phyloP scores from a whole-genome alignment of 2,888 invertebrate species.

The Cheilosia grossa region DNA sequence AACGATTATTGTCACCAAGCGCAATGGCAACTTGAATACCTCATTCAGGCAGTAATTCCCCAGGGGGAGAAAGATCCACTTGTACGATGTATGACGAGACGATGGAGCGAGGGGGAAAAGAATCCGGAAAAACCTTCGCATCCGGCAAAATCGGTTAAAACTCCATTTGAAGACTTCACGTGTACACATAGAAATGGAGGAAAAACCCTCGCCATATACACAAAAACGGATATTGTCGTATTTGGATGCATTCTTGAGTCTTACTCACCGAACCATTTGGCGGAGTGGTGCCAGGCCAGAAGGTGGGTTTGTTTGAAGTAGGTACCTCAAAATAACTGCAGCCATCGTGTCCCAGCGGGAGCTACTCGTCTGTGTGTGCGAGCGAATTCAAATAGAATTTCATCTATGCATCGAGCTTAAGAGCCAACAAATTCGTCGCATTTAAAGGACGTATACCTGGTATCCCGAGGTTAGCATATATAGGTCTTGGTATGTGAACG shows the following conservation, averaged over 20 bases:
- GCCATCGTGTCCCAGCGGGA: constrained; percentile 20
- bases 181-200: too few species aligned
- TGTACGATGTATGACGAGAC: neutral
- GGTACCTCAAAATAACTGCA: constrained; percentile 20
- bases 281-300: neutral
- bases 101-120: constrained; percentile 9
- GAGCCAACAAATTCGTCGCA: constrained; percentile 42
- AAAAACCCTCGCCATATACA: constrained; percentile 32
- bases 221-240: constrained; percentile 63
- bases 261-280: constrained; percentile 40
- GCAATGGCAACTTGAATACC: constrained; percentile 45
- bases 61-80: constrained; percentile 12
- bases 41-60: constrained; percentile 2
- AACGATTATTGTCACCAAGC: constrained; percentile 73
- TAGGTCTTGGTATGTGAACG: constrained; percentile 12
- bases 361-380: constrained; percentile 9
- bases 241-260: constrained; percentile 59
- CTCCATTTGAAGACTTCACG: constrained; percentile 64
- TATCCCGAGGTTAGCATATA: neutral
- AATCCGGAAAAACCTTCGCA: constrained; percentile 54
- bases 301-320: constrained; percentile 8
- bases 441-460: constrained; percentile 39
- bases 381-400: constrained; percentile 45
- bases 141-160: constrained; percentile 73
- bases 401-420: constrained; percentile 47